Percentiles rank a stretch among this genome's conserved stretches.
Evolutionary conservation across 1,140 invertebrate species (phyloP).

Genomic region (Artemia franciscana): DNA sequence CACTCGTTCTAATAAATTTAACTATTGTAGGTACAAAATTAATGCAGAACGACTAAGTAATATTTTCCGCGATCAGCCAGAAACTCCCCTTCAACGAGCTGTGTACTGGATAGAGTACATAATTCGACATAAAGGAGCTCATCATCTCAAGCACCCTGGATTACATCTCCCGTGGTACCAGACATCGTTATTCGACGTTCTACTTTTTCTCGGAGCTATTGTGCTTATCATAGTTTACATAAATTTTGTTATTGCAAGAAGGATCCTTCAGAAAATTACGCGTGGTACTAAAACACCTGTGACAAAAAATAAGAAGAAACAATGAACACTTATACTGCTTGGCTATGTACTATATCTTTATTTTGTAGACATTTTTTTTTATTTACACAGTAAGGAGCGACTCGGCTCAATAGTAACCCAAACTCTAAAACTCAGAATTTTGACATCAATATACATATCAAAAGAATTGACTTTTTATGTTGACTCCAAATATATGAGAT

Average conservation of each 20-base stretch:
- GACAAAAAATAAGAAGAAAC: neutral
- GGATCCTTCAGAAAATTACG: neutral
- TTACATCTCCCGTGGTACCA: slow-evolving; percentile 13
- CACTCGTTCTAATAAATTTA: too few relatives aligned
- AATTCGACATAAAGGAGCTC: slow-evolving; percentile 15
- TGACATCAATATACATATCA: too few relatives aligned
- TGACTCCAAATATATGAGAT: too few relatives aligned
- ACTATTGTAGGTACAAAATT: slow-evolving; percentile 19
- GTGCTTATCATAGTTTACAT: neutral
- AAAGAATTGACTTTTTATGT: too few relatives aligned
- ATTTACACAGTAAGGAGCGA: too few relatives aligned
- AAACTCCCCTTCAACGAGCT: slow-evolving; percentile 14
- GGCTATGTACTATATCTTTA: too few relatives aligned
- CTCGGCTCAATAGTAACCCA: too few relatives aligned
- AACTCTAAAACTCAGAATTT: too few relatives aligned
- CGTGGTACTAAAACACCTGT: neutral
- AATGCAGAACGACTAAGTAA: slow-evolving; percentile 11
- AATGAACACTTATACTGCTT: neutral
- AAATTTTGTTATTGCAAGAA: neutral
- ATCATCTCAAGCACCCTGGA: slow-evolving; percentile 13
- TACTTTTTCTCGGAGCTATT: neutral
- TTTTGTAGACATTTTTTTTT: too few relatives aligned
- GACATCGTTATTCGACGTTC: slow-evolving; percentile 14
- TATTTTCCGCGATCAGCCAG: slow-evolving; percentile 14
- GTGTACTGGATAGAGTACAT: slow-evolving; percentile 21